phyloP scores from a whole-genome alignment of 2,797 vertebrate species.

The Bradypodion pumilum region DNA sequence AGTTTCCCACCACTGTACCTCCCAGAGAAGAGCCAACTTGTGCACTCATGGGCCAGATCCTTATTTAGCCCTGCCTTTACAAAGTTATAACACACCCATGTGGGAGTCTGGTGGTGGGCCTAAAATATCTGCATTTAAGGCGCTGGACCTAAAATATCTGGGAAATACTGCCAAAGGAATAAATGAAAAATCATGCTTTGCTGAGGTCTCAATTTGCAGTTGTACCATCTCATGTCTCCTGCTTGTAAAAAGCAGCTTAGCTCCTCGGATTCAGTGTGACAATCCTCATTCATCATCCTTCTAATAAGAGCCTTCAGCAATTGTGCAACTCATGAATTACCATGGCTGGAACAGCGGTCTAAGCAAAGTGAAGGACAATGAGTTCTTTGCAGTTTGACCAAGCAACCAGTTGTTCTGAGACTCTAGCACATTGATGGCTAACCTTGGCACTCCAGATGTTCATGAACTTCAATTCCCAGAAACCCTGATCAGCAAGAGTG shows the following conservation, averaged over 20 bases:
- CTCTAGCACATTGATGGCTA: no score
- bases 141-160: not conserved
- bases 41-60: no score
- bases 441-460: no score
- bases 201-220: not conserved
- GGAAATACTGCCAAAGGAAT: not conserved
- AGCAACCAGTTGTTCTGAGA: no score
- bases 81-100: no score
- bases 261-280: conserved; percentile 14
- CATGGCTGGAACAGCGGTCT: not conserved
- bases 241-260: conserved; percentile 24
- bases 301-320: conserved; percentile 12
- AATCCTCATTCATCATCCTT: conserved; percentile 7
- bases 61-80: no score
- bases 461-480: no score
- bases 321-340: conserved; percentile 18
- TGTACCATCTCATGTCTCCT: conserved; percentile 17
- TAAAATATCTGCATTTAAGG: not conserved
- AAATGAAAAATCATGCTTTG: conserved; percentile 7
- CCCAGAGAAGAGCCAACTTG: no score
- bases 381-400: no score
- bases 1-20: no score
- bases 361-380: not conserved
- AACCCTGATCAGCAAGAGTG: no score
- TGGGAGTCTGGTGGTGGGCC: no score